These are phyloP conservation scores for Tapirus indicus DNA, from an alignment of 2,797 vertebrate species.

Conservation along the genomic window DNA sequence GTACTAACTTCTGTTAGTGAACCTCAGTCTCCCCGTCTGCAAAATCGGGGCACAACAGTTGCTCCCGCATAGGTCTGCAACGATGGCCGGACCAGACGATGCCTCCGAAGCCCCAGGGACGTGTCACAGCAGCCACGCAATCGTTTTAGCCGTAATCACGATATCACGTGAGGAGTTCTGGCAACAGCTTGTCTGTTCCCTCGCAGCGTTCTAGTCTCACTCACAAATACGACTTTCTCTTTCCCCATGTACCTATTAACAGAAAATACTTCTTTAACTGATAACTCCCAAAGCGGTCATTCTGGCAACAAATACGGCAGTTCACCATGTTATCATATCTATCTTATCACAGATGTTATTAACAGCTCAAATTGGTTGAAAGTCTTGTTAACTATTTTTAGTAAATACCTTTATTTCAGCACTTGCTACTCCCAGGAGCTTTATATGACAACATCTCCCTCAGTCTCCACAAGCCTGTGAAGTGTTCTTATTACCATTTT, in stretches of 20 bases:
- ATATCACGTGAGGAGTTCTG: background rate
- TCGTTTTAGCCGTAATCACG: background rate
- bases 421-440: background rate
- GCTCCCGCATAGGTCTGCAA: background rate
- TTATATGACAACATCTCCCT: slow-evolving; percentile 1
- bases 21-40: background rate
- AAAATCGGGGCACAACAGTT: background rate
- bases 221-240: background rate
- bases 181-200: background rate
- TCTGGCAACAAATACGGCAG: background rate
- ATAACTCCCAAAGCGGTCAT: background rate
- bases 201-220: slow-evolving; percentile 12
- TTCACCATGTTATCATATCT: slow-evolving; percentile 3
- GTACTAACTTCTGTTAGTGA: background rate
- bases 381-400: slow-evolving; percentile 34
- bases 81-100: background rate
- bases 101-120: background rate
- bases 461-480: background rate
- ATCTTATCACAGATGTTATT: slow-evolving; percentile 42
- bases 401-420: slow-evolving; percentile 1
- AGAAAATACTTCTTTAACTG: slow-evolving; percentile 36
- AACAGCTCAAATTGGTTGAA: slow-evolving; percentile 11
- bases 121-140: background rate
- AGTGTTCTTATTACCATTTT: background rate
- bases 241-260: slow-evolving; percentile 20